Evolutionary conservation across 2,888 invertebrate genomes (phyloP).

Genomic region (Mayetiola destructor): DNA sequence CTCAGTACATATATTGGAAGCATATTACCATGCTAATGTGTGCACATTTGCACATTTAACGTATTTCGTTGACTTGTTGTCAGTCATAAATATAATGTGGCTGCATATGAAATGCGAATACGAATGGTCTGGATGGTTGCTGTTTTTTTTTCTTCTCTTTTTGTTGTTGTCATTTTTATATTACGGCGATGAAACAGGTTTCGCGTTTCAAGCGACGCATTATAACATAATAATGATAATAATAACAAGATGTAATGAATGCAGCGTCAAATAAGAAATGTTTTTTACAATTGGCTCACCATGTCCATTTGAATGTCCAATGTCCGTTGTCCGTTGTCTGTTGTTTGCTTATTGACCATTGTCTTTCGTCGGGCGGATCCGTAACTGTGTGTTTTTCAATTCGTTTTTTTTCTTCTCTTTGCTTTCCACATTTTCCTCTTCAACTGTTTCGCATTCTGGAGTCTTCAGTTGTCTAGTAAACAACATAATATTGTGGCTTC

Average conservation of each 20-base stretch:
- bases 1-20: neutral
- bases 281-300: neutral
- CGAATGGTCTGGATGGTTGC: neutral
- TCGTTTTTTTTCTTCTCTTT: neutral
- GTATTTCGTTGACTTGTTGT: constrained; percentile 7
- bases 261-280: neutral
- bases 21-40: constrained; percentile 4
- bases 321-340: no score
- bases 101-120: neutral
- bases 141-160: no score
- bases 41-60: neutral
- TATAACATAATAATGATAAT: neutral
- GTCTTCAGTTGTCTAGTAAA: no score
- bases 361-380: no score
- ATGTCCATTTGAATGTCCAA: neutral
- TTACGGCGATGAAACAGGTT: neutral
- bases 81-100: no score
- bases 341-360: no score
- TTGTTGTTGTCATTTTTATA: no score
- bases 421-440: neutral
- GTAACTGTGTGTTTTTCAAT: no score
- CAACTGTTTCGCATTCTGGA: no score
- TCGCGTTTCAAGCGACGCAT: neutral
- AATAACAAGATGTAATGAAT: no score
- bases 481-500: neutral